Base-by-base conservation (phyloP, 2,797 vertebrate species). In the Kryptopterus vitreolus region DNA sequence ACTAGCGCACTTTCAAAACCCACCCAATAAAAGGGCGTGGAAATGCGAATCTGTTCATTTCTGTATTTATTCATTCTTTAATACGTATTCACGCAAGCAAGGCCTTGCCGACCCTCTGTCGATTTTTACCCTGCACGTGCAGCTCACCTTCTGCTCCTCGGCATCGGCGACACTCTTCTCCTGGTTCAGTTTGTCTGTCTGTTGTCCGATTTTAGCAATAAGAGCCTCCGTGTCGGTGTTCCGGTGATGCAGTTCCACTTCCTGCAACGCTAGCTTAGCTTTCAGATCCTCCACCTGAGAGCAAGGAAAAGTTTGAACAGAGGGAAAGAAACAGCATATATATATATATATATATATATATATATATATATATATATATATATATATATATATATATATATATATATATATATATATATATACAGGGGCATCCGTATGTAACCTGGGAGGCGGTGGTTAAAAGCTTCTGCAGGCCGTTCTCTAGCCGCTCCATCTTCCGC, bases 271-370 rank as follows among this genome's bases (percentile, higher is more conserved):
- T 87, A 95, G 89, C 91, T 95, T 95, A 84, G 94, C 94, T 87
- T 94, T 96, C 83, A 95, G 90, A 89, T 97, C 94, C 93, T 98
- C 94, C 86, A 97, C 94, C 94, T 96, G 90, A 66, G 1, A 80
- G 52, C 46, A 4, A 46, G n/a, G 55, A 13, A 76, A 2, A 35
- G 29, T 50, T 52, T 10, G 1, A 43, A 43, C 11, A 16, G 12
- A 9, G 31, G 20, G 3, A 65, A 65, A 5, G 18, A 53, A 35
- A 52, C 12, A 61, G 38, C 38, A 10, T n/a, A n/a, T n/a, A n/a
- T n/a, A n/a, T n/a, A n/a, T n/a, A n/a, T n/a, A n/a, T n/a, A n/a
- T n/a, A n/a, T n/a, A n/a, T n/a, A n/a, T n/a, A n/a, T n/a, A n/a
- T n/a, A n/a, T n/a, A n/a, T n/a, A n/a, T n/a, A n/a, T n/a, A n/a